Percentiles rank a stretch among this genome's conserved stretches.
phyloP scores from a whole-genome alignment of 2,113 vertebrate species.

The Epinephelus lanceolatus region DNA sequence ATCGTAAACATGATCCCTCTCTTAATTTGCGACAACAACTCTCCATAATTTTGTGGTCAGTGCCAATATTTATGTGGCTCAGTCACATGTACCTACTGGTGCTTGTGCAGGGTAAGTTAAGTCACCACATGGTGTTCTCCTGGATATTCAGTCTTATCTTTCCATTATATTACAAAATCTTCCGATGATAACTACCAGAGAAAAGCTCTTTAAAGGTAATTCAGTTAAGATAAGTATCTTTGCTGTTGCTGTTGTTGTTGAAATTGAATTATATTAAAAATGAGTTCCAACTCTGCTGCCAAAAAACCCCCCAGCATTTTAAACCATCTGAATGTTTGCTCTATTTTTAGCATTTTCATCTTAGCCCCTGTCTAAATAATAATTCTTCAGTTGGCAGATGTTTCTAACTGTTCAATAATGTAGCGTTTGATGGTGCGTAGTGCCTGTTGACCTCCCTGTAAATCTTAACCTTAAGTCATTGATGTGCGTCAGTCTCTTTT shows the following conservation, averaged over 20 bases:
- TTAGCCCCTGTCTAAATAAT: background rate
- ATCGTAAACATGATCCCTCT: background rate
- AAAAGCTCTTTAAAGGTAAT: background rate
- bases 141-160: conserved; percentile 3
- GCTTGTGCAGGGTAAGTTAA: background rate
- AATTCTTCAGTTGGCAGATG: background rate
- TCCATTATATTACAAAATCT: background rate
- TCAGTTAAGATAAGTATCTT: background rate
- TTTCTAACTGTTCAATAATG: background rate
- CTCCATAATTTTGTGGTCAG: conserved; percentile 1
- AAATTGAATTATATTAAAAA: background rate
- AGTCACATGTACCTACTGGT: conserved; percentile 4
- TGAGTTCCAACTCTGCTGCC: background rate
- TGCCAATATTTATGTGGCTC: background rate
- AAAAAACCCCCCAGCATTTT: background rate
- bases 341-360: background rate
- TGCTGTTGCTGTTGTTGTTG: too few relatives aligned
- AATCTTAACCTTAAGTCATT: conserved; percentile 32
- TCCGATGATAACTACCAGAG: background rate
- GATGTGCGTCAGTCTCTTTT: conserved; percentile 50
- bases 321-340: background rate
- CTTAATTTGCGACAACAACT: background rate
- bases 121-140: background rate
- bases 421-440: background rate
- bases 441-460: conserved; percentile 26